Conservation (phyloP, 2,113 vertebrate species). For the Zosterops lateralis region DNA sequence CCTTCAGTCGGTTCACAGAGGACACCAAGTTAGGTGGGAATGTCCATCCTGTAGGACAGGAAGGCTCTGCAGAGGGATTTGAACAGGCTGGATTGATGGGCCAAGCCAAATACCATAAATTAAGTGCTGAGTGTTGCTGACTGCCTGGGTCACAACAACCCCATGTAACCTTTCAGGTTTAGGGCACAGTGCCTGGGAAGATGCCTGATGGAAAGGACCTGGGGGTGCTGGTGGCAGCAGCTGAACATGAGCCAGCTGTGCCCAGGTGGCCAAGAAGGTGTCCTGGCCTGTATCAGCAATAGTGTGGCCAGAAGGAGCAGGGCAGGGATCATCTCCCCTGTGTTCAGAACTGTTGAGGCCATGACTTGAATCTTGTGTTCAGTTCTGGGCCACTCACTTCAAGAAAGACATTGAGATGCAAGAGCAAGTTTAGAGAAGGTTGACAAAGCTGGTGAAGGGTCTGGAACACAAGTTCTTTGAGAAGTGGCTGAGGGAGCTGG, state of each 20-base stretch:
- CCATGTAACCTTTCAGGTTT: neutral
- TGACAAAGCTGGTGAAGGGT: neutral
- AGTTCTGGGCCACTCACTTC: neutral
- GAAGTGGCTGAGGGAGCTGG: neutral
- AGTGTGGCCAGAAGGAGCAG: neutral
- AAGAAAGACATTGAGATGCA: neutral
- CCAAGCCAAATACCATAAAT: neutral
- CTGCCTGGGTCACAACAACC: neutral
- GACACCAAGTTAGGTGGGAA: neutral
- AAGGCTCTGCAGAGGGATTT: neutral
- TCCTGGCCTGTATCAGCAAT: neutral
- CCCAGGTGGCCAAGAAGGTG: neutral
- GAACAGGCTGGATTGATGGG: neutral
- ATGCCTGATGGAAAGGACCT: neutral
- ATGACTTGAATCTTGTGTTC: neutral
- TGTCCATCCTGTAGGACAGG: neutral
- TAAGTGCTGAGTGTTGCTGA: neutral
- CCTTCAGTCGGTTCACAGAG: neutral
- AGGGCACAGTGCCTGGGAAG: neutral
- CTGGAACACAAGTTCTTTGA: neutral
- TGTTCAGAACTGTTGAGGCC: neutral
- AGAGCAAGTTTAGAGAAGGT: neutral
- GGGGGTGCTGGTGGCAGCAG: neutral
- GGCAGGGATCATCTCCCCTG: rapidly evolving
- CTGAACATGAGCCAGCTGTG: neutral